Evolutionary conservation across 2,888 invertebrate genomes (phyloP).

Genomic region (Papilio demoleus): DNA sequence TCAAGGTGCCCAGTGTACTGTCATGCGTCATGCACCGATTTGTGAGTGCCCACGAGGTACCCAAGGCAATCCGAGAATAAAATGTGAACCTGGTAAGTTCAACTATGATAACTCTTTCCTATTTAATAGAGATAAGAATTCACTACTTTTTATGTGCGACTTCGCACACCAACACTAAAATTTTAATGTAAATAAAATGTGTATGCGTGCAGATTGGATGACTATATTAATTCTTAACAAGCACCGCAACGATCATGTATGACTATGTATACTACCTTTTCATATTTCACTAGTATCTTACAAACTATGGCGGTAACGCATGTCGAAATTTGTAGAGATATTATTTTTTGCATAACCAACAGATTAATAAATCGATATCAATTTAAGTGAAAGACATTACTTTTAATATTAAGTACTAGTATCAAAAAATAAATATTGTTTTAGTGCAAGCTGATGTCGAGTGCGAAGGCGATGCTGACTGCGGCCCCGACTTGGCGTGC

Average conservation of each 20-base stretch:
- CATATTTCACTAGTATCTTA: too few species aligned
- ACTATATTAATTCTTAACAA: background rate
- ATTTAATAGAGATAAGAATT: background rate
- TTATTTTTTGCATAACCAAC: background rate
- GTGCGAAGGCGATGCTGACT: slow-evolving; percentile 92
- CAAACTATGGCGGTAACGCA: too few species aligned
- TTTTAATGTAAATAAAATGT: background rate
- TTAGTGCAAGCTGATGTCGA: slow-evolving; percentile 82
- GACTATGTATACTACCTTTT: too few species aligned
- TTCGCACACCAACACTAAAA: background rate
- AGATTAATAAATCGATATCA: background rate
- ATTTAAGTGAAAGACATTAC: too few species aligned
- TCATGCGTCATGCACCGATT: slow-evolving; percentile 88
- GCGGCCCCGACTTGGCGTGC: slow-evolving; percentile 93
- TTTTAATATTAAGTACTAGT: too few species aligned
- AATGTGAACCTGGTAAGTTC: slow-evolving; percentile 84
- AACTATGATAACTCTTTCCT: slow-evolving; percentile 16
- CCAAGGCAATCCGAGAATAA: slow-evolving; percentile 88
- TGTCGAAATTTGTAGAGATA: background rate
- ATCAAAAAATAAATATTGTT: too few species aligned
- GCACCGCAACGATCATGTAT: too few species aligned
- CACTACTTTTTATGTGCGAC: background rate
- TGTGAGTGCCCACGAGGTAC: slow-evolving; percentile 94
- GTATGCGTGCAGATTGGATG: background rate
- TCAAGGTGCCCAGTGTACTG: slow-evolving; percentile 89